Base-by-base conservation (phyloP, 1,140 invertebrate species). In the Aphaenogaster floridana region DNA sequence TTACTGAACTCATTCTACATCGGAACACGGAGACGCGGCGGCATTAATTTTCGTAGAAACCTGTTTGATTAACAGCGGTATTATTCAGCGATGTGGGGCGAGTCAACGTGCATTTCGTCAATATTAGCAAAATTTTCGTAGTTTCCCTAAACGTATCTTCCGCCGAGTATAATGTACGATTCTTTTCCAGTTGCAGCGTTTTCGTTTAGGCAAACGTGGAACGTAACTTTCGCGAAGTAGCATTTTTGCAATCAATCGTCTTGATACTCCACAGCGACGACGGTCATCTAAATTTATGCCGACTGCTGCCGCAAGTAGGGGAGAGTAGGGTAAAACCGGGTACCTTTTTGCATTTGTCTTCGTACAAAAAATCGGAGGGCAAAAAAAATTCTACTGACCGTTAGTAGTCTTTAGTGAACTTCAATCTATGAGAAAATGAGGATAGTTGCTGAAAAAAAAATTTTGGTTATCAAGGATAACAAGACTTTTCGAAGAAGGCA, bases 221-320 rank as follows among this genome's bases (percentile, higher is more conserved):
- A 69, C 21, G 15, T 17, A 64, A 42, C 17, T 15, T 7, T 57
- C 39, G 15, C 7, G 9, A 45, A 61, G 57, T 9, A 11, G 21
- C 72, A 4, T 78, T 48, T 42, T 13, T 21, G 11, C 15, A 36
- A 64, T 50, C 21, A 36, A 21, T 64, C 59, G 57, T 13, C 63
- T 63, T 5, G 9, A 48, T 48, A 34, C 9, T 8, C 42, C 15
- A n/a, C 42, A 28, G 42, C 36, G 15, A 34, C 28, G 68, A 74
- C 54, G 54, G 42, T 21, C 36, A 50, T 84, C 9, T 57, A 63
- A 74, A 76, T 80, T 80, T 68, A 42, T 48, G 42, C 42, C 21
- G 28, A 1, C 21, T 54, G 28, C 3, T 39, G 34, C 39, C 34
- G 42, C 52, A 13, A 4, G 36, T 48, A n/a, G n/a, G n/a, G n/a